A percentile compares a stretch with the other conserved stretches of the same genome.
Evolutionary conservation across 2,113 vertebrate species (phyloP).

Genomic region (Thalassarche chlororhynchos): DNA sequence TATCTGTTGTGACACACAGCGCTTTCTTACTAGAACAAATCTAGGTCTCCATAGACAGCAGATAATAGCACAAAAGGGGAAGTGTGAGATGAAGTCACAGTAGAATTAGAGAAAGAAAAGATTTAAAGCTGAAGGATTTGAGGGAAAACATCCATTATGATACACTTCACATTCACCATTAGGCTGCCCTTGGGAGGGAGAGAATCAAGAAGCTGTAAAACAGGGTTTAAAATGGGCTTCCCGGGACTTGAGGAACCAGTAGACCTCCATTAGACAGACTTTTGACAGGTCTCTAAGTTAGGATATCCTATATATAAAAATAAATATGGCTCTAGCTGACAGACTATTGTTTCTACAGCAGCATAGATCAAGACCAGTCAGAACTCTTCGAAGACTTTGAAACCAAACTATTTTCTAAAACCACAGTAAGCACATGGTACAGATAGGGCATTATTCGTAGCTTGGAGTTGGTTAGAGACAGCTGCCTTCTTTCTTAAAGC

Average conservation of each 20-base stretch:
- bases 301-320: not conserved
- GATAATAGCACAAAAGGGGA: not conserved
- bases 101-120: slow-evolving; percentile 41
- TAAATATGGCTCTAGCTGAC: not conserved
- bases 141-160: not conserved
- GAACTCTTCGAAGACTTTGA: not conserved
- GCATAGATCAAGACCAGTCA: not conserved
- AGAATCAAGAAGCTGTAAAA: slow-evolving; percentile 3
- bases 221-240: not conserved
- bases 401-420: not conserved
- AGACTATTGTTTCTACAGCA: not conserved
- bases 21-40: slow-evolving; percentile 24
- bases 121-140: slow-evolving; percentile 45
- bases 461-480: not conserved
- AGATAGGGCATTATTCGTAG: not conserved
- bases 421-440: not conserved
- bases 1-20: not conserved
- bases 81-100: not conserved
- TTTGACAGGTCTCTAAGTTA: not conserved
- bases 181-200: not conserved
- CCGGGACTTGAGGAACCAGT: not conserved
- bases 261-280: not conserved
- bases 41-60: slow-evolving; percentile 9
- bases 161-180: slow-evolving; percentile 11
- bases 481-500: not conserved